Evolutionary conservation across 2,888 invertebrate species (phyloP).

Genomic region (Dicranocentrus wangi): DNA sequence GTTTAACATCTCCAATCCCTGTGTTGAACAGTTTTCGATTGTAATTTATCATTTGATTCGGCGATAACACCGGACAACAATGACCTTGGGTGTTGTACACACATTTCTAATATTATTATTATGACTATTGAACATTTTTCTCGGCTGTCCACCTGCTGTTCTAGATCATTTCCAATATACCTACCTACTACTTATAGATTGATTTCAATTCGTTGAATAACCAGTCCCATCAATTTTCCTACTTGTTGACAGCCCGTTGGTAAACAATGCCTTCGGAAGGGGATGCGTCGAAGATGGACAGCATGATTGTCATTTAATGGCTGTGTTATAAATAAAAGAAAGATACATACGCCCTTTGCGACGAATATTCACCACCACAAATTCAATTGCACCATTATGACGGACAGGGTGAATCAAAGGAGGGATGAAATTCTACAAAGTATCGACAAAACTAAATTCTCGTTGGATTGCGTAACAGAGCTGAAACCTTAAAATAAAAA

Average conservation of each 20-base stretch:
- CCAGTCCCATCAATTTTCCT: background rate
- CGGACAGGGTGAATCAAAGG: no score
- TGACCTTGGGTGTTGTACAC: constrained; percentile 25
- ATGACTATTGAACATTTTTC: background rate
- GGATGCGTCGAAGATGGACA: no score
- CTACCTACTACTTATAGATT: background rate
- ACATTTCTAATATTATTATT: constrained; percentile 14
- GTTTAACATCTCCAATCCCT: no score
- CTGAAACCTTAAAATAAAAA: no score
- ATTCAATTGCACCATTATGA: no score
- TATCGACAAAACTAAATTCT: no score
- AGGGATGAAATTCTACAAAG: no score
- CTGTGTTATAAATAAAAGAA: no score
- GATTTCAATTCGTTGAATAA: constrained; percentile 26
- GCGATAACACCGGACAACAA: background rate
- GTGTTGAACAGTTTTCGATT: background rate
- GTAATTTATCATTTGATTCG: constrained; percentile 25
- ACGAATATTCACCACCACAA: no score
- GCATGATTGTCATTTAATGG: no score
- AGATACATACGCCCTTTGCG: no score
- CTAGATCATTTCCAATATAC: constrained; percentile 1
- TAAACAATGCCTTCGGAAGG: background rate
- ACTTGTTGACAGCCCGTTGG: background rate
- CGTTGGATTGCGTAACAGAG: no score
- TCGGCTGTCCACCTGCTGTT: constrained; percentile 27